A percentile compares a stretch with the other conserved stretches of the same genome.
Conservation (phyloP, 2,888 invertebrate genomes). For the Lamproptera curius region DNA sequence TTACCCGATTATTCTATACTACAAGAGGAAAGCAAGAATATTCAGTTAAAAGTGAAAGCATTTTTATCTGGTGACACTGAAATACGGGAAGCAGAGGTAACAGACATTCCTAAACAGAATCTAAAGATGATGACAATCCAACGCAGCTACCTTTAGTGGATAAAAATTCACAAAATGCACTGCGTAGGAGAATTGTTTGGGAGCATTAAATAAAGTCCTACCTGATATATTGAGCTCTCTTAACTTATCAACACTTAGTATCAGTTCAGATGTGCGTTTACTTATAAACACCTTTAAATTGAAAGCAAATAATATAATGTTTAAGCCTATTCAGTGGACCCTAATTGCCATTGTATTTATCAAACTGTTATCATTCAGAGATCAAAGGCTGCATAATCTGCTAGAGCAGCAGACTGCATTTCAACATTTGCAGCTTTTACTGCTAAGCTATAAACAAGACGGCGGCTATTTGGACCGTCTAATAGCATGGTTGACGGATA, state of each 20-base stretch:
- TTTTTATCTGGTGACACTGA: slow-evolving; percentile 77
- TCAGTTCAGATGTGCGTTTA: slow-evolving; percentile 63
- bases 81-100: slow-evolving; percentile 43
- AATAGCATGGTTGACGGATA: slow-evolving; percentile 69
- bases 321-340: slow-evolving; percentile 85
- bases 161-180: slow-evolving; percentile 80
- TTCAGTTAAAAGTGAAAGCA: slow-evolving; percentile 82
- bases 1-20: slow-evolving; percentile 80
- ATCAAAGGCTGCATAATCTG: slow-evolving; percentile 47
- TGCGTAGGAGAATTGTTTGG: slow-evolving; percentile 83
- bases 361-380: slow-evolving; percentile 74
- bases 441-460: slow-evolving; percentile 71
- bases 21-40: slow-evolving; percentile 79
- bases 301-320: slow-evolving; percentile 83
- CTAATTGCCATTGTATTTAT: slow-evolving; percentile 83
- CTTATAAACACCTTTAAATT: slow-evolving; percentile 82
- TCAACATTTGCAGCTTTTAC: slow-evolving; percentile 62
- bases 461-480: slow-evolving; percentile 70
- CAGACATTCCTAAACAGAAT: slow-evolving; percentile 26
- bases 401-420: slow-evolving; percentile 52
- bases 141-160: slow-evolving; percentile 82
- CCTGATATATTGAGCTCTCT: slow-evolving; percentile 77
- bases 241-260: slow-evolving; percentile 53
- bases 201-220: slow-evolving; percentile 81
- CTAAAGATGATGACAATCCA: slow-evolving; percentile 38